These are phyloP conservation scores for Stenolophus ochropezus DNA, from an alignment of 2,888 invertebrate species.

Conservation along the genomic window DNA sequence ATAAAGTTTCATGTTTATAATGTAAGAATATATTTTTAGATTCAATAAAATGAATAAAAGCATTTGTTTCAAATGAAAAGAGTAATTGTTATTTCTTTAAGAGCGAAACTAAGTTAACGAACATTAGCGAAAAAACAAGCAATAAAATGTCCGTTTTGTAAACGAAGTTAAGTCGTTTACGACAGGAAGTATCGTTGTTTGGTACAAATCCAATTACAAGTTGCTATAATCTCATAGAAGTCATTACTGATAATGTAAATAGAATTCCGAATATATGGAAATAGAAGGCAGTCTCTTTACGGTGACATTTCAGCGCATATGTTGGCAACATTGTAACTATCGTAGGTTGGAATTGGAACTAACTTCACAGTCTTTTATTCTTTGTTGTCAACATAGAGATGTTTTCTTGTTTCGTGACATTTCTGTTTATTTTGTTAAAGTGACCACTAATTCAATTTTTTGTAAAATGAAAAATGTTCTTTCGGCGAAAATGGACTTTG, in stretches of 20 bases:
- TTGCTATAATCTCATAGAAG: slow-evolving; percentile 20
- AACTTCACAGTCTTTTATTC: slow-evolving; percentile 5
- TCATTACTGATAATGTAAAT: slow-evolving; percentile 35
- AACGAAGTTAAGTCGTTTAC: slow-evolving; percentile 2
- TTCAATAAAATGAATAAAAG: background rate
- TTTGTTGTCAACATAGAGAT: background rate
- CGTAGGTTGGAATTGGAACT: slow-evolving; percentile 27
- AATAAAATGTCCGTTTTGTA: background rate
- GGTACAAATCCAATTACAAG: slow-evolving; percentile 20
- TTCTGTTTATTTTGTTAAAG: background rate
- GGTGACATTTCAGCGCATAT: background rate
- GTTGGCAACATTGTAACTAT: slow-evolving; percentile 4
- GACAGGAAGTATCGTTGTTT: slow-evolving; percentile 3
- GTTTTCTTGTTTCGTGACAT: background rate
- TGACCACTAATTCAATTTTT: background rate
- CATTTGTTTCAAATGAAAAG: background rate
- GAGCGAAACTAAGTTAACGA: background rate
- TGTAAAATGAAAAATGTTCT: background rate
- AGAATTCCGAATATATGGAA: background rate
- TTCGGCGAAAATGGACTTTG: background rate
- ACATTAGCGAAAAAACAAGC: background rate
- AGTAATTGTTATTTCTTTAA: background rate
- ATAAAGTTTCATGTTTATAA: no score
- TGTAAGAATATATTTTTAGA: no score
- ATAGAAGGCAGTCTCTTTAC: background rate